Base-by-base conservation (phyloP, 2,888 invertebrate genomes). In the Macrosoma leucophasiata region DNA sequence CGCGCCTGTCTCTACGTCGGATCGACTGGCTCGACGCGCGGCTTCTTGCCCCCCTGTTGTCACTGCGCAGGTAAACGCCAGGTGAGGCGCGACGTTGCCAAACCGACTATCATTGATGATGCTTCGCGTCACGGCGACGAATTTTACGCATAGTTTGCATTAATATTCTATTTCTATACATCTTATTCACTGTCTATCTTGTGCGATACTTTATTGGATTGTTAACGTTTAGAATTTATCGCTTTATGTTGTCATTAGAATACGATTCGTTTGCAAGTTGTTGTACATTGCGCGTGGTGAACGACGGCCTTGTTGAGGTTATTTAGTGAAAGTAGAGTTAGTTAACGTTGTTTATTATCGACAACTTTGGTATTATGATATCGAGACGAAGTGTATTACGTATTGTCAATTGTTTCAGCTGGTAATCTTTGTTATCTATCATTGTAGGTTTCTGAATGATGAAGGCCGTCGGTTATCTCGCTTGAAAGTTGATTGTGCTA, bases 71-170 rank as follows among this genome's bases (percentile, higher is more conserved):
- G 81, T 78, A 79, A 55, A 67, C 69, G 77, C 79, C 79, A 81
- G 79, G 79, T 78, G 76, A 76, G 75, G 66, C 23, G 82, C 82
- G 79, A 70, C 78, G 82, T 84, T 84, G 82, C 82, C 84, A 78
- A 67, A 78, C 78, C 78, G 76, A 57, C 71, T 81, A 84, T 79
- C 81, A 82, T 73, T 76, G 77, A 74, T 75, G 73, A 79, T 72
- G 77, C 18, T 28, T 5, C 17, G 4, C 4, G 7, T 7, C 17
- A 7, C 4, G 28, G 43, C 39, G 29, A 30, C 36, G 50, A 59
- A 68, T 68, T 72, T 68, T 60, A 69, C 66, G 62, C 69, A 62
- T 47, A 68, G 68, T 61, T 68, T 51, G 50, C 46, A 57, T 58
- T 72, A 68, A 67, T 65, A 61, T 49, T 65, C 69, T 59, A 55